Conservation (phyloP, 1,140 invertebrate genomes). For the Penaeus vannamei region DNA sequence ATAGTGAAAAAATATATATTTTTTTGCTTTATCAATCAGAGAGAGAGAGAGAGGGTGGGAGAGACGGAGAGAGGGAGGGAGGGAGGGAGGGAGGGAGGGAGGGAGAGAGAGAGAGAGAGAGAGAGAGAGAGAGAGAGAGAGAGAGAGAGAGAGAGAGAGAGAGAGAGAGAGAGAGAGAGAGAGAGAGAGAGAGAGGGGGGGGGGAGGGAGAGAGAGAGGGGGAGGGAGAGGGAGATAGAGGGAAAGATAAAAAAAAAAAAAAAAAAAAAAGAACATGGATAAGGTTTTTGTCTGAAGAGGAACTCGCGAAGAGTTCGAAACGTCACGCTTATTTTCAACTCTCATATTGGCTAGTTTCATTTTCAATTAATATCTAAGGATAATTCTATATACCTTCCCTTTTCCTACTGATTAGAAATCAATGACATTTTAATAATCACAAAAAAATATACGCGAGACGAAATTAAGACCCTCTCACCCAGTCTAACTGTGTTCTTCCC, state of each 20-base stretch:
- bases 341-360: background rate
- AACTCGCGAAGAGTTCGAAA: too few relatives aligned
- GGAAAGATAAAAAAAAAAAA: background rate
- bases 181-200: background rate
- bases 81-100: background rate
- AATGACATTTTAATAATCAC: too few relatives aligned
- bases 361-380: background rate
- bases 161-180: constrained; percentile 19
- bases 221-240: background rate
- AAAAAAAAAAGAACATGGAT: background rate
- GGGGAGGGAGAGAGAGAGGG: background rate
- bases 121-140: background rate
- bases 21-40: background rate
- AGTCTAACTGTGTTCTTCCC: too few relatives aligned
- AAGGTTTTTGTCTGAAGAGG: background rate
- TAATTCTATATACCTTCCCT: too few relatives aligned
- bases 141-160: background rate
- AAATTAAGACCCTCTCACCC: too few relatives aligned
- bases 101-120: background rate
- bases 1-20: too few relatives aligned
- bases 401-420: too few relatives aligned
- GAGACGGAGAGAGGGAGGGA: constrained; percentile 10
- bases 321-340: background rate
- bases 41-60: constrained; percentile 9
- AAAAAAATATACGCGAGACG: too few relatives aligned